Percentiles rank a stretch among this genome's conserved stretches.
Conservation (phyloP, 2,888 invertebrate species). For the Craniophora ligustri region DNA sequence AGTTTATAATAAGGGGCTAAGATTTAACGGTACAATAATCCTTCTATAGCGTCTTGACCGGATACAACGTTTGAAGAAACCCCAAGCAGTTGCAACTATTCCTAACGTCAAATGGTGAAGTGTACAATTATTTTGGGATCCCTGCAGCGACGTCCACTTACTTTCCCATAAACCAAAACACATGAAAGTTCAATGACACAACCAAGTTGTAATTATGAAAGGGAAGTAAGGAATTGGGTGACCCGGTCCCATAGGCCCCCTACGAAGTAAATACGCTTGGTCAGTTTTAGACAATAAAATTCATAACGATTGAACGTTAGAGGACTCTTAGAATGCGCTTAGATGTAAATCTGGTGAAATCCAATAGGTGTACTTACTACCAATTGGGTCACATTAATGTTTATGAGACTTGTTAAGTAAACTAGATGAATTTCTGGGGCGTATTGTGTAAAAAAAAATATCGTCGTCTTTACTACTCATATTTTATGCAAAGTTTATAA, state of each 20-base stretch:
- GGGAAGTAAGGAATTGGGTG: slow-evolving; percentile 83
- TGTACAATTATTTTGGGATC: slow-evolving; percentile 68
- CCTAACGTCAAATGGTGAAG: slow-evolving; percentile 60
- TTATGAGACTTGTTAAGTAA: slow-evolving; percentile 59
- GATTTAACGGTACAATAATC: slow-evolving; percentile 45
- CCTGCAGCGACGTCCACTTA: slow-evolving; percentile 81
- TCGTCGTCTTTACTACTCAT: no score
- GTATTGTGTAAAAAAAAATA: not conserved
- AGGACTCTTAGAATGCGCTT: slow-evolving; percentile 68
- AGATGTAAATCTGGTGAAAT: slow-evolving; percentile 73
- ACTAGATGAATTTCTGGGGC: slow-evolving; percentile 47
- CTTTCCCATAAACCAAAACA: slow-evolving; percentile 76
- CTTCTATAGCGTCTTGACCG: slow-evolving; percentile 63
- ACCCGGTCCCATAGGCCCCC: slow-evolving; percentile 82
- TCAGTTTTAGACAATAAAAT: slow-evolving; percentile 84
- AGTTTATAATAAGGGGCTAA: slow-evolving; percentile 25
- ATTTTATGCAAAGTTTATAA: not conserved
- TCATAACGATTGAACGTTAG: slow-evolving; percentile 72
- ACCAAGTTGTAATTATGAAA: slow-evolving; percentile 83
- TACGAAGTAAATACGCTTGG: slow-evolving; percentile 78
- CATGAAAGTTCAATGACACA: slow-evolving; percentile 82
- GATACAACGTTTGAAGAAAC: slow-evolving; percentile 56
- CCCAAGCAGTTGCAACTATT: slow-evolving; percentile 69
- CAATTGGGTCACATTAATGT: slow-evolving; percentile 38
- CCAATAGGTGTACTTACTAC: slow-evolving; percentile 47